Evolutionary conservation across 2,888 invertebrate genomes (phyloP).

Genomic region (Noctua comes): DNA sequence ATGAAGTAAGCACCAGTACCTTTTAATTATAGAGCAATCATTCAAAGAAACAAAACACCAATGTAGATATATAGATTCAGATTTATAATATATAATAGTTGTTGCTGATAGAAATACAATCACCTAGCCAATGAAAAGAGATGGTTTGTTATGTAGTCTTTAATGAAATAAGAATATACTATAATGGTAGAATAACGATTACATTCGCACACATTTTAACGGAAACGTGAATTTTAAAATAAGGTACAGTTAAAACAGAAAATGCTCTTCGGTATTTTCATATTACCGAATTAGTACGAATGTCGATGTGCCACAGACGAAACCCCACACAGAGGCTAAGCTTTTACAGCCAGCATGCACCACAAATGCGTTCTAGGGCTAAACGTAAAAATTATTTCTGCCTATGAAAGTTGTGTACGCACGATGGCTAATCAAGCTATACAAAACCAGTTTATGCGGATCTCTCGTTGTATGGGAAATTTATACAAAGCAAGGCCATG

Average conservation of each 20-base stretch:
- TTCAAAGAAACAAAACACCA: conserved; percentile 3
- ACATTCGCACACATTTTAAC: conserved; percentile 1
- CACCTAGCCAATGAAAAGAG: background rate
- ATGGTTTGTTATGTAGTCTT: conserved; percentile 10
- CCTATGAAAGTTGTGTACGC: background rate
- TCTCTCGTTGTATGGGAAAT: no score
- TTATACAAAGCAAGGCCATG: no score
- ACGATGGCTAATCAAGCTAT: no score
- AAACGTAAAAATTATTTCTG: background rate
- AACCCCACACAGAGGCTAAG: no score
- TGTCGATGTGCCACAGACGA: background rate
- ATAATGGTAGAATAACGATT: conserved; percentile 5
- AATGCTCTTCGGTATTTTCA: background rate
- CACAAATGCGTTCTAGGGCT: background rate
- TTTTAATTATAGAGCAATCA: conserved; percentile 14
- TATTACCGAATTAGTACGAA: background rate
- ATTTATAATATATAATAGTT: background rate
- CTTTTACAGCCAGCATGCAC: background rate
- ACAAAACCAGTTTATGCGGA: no score
- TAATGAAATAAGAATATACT: conserved; percentile 20
- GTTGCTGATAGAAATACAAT: background rate
- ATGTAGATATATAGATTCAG: background rate
- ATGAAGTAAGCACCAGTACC: conserved; percentile 17
- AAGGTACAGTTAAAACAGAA: background rate
- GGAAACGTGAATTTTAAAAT: conserved; percentile 1